Base-by-base conservation (phyloP, 2,113 vertebrate species). In the Zonotrichia leucophrys region DNA sequence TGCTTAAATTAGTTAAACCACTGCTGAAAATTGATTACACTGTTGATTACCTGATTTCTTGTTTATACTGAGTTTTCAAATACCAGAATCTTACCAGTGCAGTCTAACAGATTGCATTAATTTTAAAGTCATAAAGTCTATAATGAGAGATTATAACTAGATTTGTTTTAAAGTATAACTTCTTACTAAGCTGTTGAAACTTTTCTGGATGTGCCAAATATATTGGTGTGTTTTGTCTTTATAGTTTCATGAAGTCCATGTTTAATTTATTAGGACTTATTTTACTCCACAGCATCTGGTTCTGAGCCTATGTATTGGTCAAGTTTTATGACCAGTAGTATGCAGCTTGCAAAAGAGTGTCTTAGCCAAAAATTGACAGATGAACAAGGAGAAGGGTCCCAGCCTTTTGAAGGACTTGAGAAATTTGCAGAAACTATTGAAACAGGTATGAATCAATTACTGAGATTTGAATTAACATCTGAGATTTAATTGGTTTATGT, bases 351-450 rank as follows among this genome's bases (percentile, higher is more conserved):
- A 78, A 99, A 99, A 94, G 99, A 99, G 92, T 99, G 99, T 97
- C 98, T 99, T 88, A 99, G 98, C 97, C 99, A 99, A 97, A 99
- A 98, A 95, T 94, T 99, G 81, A 99, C 98, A 5, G 99, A 99
- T 91, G 99, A 99, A 39, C 98, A 99, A 97, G 99, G 98, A 93
- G 99, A 99, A 96, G 98, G 98, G 50, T 98, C 99, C 37, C 99
- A 99, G 91, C 99, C 99, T 42, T 99, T 99, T 89, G 99, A 99
- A 95, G 99, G 99, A 77, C 98, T 99, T 66, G 99, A 99, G 93
- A 99, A 99, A 94, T 99, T 99, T 98, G 99, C 99, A 56, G 99
- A 99, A 98, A 99, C 99, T 15, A 99, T 99, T 96, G 99, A 99
- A 97, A 99, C 99, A 69, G 99, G 99, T 99, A 97, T 92, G 97